Base-by-base conservation (phyloP, 1,140 invertebrate species). In the Goniozus legneri region DNA sequence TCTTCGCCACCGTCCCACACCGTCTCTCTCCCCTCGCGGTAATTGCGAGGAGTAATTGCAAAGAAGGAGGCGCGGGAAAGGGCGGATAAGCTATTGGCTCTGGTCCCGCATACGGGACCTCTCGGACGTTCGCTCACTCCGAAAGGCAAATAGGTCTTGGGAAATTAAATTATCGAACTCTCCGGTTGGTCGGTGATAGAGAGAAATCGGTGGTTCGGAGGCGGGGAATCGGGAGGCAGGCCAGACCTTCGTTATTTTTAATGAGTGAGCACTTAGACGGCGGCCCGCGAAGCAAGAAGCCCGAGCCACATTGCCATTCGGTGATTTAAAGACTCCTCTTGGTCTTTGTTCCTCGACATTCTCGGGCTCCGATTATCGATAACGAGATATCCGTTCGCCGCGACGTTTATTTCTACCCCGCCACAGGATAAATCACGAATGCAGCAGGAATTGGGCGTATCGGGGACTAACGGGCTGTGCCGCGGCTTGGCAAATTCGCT, bases 111-210 rank as follows among this genome's bases (percentile, higher is more conserved):
- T 6, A 36, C n/a, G 22, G 16, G 19, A n/a, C 20, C 12, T 31
- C 8, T 33, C 3, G n/a, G 15, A 3, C n/a, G 38, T 36, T 39
- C 31, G 32, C 24, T 31, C 40, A 18, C 24, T 24, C 40, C 32
- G 24, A 58, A 58, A 58, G 47, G 56, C 54, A 59, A 59, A 58
- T 58, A 59, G 56, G 45, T 58, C 58, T 51, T 54, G 57, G 50
- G 10, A 56, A 56, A 59, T 54, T 56, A 53, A 60, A 60, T 60
- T 59, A 56, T 51, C 48, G 44, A 44, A 22, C 37, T 39, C 31
- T 45, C 33, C 40, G 21, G 44, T 44, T 47, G 42, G 35, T 32
- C 43, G 31, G 16, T 22, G 35, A 48, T 6, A 27, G 24, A 10
- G 24, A 4, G 24, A 27, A 10, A 27, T 27, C 10, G 24, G 10